A percentile compares a stretch with the other conserved stretches of the same genome.
Evolutionary conservation across 92 coral and sea anemone genomes (phyloP).

Genomic region (Epizoanthus scotinus): DNA sequence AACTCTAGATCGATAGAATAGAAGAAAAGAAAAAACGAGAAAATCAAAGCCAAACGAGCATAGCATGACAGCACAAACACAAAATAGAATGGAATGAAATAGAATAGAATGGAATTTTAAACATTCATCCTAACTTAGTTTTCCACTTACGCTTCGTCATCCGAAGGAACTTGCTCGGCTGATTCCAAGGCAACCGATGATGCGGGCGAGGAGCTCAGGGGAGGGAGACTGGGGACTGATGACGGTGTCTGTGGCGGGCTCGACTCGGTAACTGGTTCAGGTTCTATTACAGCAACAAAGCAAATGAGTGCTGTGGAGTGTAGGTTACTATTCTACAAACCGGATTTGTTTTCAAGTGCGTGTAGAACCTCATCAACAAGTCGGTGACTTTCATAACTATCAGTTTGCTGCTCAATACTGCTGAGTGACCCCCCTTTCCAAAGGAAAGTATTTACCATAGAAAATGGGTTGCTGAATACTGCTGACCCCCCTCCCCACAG

Average conservation of each 20-base stretch:
- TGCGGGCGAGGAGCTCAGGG: conserved; percentile 62
- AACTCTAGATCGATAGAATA: too few species aligned
- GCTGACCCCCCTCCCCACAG: neutral
- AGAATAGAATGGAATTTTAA: too few species aligned
- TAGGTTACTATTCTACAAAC: neutral
- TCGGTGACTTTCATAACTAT: too few species aligned
- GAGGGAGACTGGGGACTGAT: conserved; percentile 64
- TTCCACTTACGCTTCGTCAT: conserved; percentile 56
- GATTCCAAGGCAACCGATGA: conserved; percentile 62
- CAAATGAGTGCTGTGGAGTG: neutral
- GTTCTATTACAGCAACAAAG: conserved; percentile 24
- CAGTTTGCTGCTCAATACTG: conserved; percentile 59
- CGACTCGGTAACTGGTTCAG: conserved; percentile 32
- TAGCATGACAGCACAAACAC: too few species aligned
- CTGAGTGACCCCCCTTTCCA: conserved; percentile 55
- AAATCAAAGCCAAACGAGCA: too few species aligned
- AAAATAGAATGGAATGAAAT: too few species aligned
- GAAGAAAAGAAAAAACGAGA: too few species aligned
- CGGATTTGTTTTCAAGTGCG: neutral
- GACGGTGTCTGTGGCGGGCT: conserved; percentile 42
- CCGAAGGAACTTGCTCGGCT: conserved; percentile 56
- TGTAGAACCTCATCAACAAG: too few species aligned
- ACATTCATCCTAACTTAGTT: neutral
- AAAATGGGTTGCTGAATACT: conserved; percentile 64
- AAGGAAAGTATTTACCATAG: too few species aligned